Base-by-base conservation (phyloP, 2,113 vertebrate genomes). In the Petroica traversi region DNA sequence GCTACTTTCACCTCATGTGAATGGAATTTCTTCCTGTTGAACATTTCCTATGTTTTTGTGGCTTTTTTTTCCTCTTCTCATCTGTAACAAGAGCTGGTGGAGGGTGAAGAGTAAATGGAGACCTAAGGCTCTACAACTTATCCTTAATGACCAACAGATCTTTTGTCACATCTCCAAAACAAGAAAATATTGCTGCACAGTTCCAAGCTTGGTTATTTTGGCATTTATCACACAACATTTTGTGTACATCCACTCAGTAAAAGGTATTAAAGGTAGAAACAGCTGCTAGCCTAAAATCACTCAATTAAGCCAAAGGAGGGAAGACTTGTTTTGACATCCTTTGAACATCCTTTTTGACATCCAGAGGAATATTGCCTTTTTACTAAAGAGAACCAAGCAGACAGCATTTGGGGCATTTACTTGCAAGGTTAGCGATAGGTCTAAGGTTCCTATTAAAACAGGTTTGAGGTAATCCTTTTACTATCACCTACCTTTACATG, bases 11-110 rank as follows among this genome's bases (percentile, higher is more conserved):
- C 7, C 29, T 66, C 4, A 4, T 58, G 25, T 40, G 31, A 85
- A 52, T 23, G 23, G 3, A 79, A 19, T 52, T 76, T 14, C 12
- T 92, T 83, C 25, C 20, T 58, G 8, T 8, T 69, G 55, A 83
- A 61, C 1, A 29, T 45, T 85, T 71, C 4, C 5, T 34, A 4
- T 20, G 4, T 1, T 54, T 64, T 72, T 69, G 46, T 33, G 4
- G 1, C 2, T 20, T 67, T 54, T 24, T 33, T 33, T 17, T 33
- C 14, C 19, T 3, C 15, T 7, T 4, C 11, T 62, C 0, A 0
- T 28, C 31, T 63, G 12, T 51, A 40, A 52, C 84, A 4, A 64
- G 52, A 87, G 67, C 17, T 41, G 31, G 23, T 54, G 11, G 8
- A 78, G 1, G 3, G 12, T 24, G 8, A 52, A 33, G 4, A 34